phyloP scores from a whole-genome alignment of 1,140 invertebrate genomes.

The Lordiphosa stackelbergi region DNA sequence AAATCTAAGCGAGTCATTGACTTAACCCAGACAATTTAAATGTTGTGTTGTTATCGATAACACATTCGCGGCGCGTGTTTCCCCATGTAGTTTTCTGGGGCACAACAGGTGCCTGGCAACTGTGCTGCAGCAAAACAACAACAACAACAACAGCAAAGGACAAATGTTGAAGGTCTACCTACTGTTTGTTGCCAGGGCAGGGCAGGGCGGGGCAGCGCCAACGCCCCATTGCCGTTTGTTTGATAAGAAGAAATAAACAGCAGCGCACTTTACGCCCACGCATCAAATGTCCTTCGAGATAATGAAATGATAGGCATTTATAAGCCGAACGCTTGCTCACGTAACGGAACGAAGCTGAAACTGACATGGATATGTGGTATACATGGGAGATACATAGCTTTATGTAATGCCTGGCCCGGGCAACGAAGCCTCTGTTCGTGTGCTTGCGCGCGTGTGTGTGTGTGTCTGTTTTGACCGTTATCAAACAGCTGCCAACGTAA shows the following conservation, averaged over 20 bases:
- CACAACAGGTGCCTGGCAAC: conserved; percentile 72
- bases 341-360: conserved; percentile 26
- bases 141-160: conserved; percentile 37
- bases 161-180: conserved; percentile 62
- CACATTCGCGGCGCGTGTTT: conserved; percentile 3
- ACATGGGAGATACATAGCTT: conserved; percentile 29
- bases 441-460: conserved; percentile 19
- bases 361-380: conserved; percentile 30
- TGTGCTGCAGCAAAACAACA: conserved; percentile 34
- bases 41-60: conserved; percentile 36
- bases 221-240: conserved; percentile 27
- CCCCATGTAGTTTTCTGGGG: conserved; percentile 14
- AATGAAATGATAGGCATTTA: conserved; percentile 53
- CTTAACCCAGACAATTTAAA: conserved; percentile 26
- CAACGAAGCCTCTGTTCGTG: conserved; percentile 39
- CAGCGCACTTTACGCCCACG: conserved; percentile 27
- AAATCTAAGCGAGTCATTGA: conserved; percentile 29
- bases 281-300: conserved; percentile 61
- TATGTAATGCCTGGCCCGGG: conserved; percentile 52
- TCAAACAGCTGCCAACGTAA: conserved; percentile 54
- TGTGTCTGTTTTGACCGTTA: conserved; percentile 46
- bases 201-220: conserved; percentile 19
- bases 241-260: conserved; percentile 29
- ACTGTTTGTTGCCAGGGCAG: conserved; percentile 36
- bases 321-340: conserved; percentile 27